Conservation (phyloP, 2,113 vertebrate species). For the Donacobius atricapilla region DNA sequence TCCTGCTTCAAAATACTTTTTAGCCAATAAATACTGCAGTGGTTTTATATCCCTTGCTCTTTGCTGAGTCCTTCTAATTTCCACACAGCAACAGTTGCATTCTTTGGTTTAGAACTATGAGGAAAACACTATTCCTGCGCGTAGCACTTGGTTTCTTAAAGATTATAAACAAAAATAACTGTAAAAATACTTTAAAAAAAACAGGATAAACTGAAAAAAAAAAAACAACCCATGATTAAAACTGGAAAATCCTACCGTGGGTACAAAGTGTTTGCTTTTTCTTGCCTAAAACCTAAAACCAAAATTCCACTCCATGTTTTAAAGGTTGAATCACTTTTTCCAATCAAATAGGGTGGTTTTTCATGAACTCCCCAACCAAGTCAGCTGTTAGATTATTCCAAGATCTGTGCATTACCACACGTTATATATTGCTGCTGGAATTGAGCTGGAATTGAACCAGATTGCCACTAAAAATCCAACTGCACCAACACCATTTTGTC, state of each 20-base stretch:
- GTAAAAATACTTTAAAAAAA: slow-evolving; percentile 40
- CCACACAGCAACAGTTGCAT: neutral
- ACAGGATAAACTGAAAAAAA: slow-evolving; percentile 19
- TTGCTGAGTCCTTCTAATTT: slow-evolving; percentile 25
- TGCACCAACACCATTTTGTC: neutral
- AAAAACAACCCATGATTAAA: slow-evolving; percentile 48
- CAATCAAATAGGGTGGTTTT: neutral
- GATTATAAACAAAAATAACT: neutral
- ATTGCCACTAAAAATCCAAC: neutral
- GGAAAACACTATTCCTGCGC: slow-evolving; percentile 35
- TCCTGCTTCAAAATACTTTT: slow-evolving; percentile 29
- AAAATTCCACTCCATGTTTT: neutral
- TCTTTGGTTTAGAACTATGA: neutral
- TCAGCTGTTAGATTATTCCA: neutral
- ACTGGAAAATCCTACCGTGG: slow-evolving; percentile 3
- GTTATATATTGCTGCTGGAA: neutral
- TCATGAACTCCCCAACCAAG: neutral
- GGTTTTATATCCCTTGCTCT: slow-evolving; percentile 38
- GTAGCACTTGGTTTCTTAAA: slow-evolving; percentile 46
- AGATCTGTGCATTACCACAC: neutral
- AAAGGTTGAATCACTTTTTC: neutral
- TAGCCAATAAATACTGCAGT: slow-evolving; percentile 53
- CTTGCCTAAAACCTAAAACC: slow-evolving; percentile 18
- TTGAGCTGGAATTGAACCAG: neutral
- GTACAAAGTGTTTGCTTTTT: slow-evolving; percentile 60